Evolutionary conservation across 2,113 vertebrate species (phyloP).

Genomic region (Tauraco erythrolophus): DNA sequence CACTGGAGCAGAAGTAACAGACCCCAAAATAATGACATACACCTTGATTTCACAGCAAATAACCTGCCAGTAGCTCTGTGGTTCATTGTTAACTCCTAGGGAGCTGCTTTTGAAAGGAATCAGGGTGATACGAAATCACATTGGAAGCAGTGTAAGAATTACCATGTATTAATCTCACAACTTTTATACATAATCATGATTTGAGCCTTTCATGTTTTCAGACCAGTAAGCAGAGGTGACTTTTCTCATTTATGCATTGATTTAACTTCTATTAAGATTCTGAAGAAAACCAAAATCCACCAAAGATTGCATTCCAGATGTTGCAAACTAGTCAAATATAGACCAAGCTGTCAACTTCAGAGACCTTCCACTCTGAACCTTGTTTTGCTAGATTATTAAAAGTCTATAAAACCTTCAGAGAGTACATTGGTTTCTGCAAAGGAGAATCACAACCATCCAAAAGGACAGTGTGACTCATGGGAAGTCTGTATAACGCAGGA

Average conservation of each 20-base stretch:
- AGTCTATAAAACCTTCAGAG: not conserved
- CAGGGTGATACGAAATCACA: rapidly evolving
- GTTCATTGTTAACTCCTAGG: not conserved
- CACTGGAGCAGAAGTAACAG: not conserved
- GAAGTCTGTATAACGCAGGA: not conserved
- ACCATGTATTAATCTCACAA: not conserved
- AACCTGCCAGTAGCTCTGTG: not conserved
- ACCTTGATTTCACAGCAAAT: not conserved
- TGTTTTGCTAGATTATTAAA: not conserved
- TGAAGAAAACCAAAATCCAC: constrained; percentile 28
- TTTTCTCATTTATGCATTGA: not conserved
- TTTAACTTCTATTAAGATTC: not conserved
- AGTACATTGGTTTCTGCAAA: not conserved
- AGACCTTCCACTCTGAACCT: not conserved
- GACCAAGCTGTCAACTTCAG: not conserved
- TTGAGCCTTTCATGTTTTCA: not conserved
- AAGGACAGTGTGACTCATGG: not conserved
- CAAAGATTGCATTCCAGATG: not conserved
- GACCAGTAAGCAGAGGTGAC: not conserved
- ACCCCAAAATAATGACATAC: not conserved
- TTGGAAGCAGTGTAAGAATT: not conserved
- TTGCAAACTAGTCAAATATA: not conserved
- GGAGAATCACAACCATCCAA: not conserved
- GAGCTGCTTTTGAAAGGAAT: not conserved
- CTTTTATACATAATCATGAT: not conserved